A percentile compares a stretch with the other conserved stretches of the same genome.
Conservation (phyloP, 2,113 vertebrate species). For the Desmodus rotundus region DNA sequence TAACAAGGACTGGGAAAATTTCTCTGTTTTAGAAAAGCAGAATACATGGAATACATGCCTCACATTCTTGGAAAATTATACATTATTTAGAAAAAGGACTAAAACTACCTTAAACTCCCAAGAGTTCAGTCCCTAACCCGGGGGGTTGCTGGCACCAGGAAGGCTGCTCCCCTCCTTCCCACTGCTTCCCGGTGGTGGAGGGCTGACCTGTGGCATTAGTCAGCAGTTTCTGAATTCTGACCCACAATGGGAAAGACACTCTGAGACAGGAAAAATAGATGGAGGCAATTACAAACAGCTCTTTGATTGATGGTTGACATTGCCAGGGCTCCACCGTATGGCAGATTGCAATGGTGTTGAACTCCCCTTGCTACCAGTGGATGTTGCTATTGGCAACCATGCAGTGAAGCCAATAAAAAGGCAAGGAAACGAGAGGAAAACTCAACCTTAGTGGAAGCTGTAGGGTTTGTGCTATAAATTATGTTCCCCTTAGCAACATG, state of each 20-base stretch:
- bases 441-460: constrained; percentile 78
- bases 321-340: constrained; percentile 80
- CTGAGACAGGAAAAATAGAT: constrained; percentile 85
- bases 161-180: not conserved
- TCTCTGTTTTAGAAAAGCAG: not conserved
- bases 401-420: constrained; percentile 83
- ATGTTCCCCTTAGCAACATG: constrained; percentile 73
- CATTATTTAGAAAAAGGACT: constrained; percentile 31
- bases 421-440: constrained; percentile 79
- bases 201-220: constrained; percentile 78
- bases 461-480: constrained; percentile 81
- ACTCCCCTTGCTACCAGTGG: constrained; percentile 78
- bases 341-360: constrained; percentile 78
- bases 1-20: not conserved
- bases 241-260: constrained; percentile 80
- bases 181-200: constrained; percentile 66
- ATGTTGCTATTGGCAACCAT: constrained; percentile 85
- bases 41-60: not conserved
- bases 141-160: not conserved
- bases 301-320: constrained; percentile 87
- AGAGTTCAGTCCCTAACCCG: not conserved
- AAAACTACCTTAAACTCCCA: constrained; percentile 16
- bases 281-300: constrained; percentile 84
- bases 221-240: constrained; percentile 84
- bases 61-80: constrained; percentile 22